Evolutionary conservation across 1,140 invertebrate genomes (phyloP).

Genomic region (Trachelipus rathkii): DNA sequence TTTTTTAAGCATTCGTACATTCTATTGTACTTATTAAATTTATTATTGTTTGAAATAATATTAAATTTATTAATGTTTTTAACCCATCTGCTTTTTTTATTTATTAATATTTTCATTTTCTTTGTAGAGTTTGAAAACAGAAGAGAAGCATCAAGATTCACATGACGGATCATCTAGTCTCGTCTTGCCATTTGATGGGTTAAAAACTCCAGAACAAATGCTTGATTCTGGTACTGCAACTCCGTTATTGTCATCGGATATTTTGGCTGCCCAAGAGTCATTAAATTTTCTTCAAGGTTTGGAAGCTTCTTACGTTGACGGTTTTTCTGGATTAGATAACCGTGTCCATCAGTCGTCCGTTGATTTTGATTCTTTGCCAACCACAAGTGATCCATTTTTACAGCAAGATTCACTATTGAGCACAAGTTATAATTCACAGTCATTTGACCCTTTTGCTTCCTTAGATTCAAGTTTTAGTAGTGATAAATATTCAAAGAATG

Average conservation of each 20-base stretch:
- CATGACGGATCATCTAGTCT: constrained; percentile 55
- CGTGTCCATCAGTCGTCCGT: constrained; percentile 42
- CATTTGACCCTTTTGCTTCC: constrained; percentile 49
- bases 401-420: constrained; percentile 58
- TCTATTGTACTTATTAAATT: too few species aligned
- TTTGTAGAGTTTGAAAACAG: background rate
- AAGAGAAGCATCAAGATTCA: constrained; percentile 56
- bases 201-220: background rate
- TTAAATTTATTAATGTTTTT: too few species aligned
- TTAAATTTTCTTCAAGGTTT: constrained; percentile 65
- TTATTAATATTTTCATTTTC: background rate
- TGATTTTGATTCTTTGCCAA: constrained; percentile 49
- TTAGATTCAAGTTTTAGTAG: background rate
- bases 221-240: constrained; percentile 24
- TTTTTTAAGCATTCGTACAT: too few species aligned
- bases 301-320: constrained; percentile 55
- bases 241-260: constrained; percentile 54
- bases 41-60: too few species aligned
- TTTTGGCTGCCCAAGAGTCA: constrained; percentile 69
- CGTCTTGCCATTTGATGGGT: background rate
- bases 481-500: background rate
- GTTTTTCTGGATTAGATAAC: constrained; percentile 48
- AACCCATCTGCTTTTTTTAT: too few species aligned
- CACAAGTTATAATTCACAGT: constrained; percentile 54
- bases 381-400: constrained; percentile 48